Evolutionary conservation across 1,140 invertebrate genomes (phyloP).

Genomic region (Drosophila nigrodunni): DNA sequence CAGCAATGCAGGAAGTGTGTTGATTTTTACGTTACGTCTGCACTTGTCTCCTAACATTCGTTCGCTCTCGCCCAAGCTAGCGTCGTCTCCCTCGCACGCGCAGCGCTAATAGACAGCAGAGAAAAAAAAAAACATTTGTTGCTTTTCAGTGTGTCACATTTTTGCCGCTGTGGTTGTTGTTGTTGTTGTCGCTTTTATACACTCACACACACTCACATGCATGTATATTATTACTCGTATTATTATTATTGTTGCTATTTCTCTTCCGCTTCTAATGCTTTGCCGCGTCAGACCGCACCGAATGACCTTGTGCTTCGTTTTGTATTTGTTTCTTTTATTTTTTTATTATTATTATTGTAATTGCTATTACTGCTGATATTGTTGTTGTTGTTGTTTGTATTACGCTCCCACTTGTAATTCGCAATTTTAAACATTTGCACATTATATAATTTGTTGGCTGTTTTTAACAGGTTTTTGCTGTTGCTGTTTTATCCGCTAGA

Average conservation of each 20-base stretch:
- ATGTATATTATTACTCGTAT: constrained; percentile 59
- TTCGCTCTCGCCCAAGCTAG: constrained; percentile 7
- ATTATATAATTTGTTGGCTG: constrained; percentile 68
- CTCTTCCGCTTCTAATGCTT: constrained; percentile 75
- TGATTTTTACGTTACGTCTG: constrained; percentile 63
- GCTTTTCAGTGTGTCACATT: constrained; percentile 77
- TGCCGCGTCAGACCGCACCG: constrained; percentile 46
- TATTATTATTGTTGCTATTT: constrained; percentile 72
- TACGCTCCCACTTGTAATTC: constrained; percentile 75
- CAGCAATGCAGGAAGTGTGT: constrained; percentile 64
- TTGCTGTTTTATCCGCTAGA: constrained; percentile 57
- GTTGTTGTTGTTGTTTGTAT: constrained; percentile 28
- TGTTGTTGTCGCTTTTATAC: background rate
- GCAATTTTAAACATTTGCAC: constrained; percentile 69
- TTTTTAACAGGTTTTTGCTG: constrained; percentile 32
- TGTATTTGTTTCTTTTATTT: constrained; percentile 49
- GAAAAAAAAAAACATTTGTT: constrained; percentile 36
- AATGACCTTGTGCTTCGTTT: constrained; percentile 71
- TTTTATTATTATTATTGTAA: constrained; percentile 45
- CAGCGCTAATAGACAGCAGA: constrained; percentile 11
- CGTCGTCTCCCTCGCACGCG: background rate
- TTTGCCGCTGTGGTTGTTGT: constrained; percentile 15
- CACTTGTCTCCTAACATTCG: constrained; percentile 53
- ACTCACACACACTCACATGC: too few relatives aligned
- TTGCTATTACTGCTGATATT: constrained; percentile 19